Base-by-base conservation (phyloP, 2,113 vertebrate genomes). In the Octodon degus region DNA sequence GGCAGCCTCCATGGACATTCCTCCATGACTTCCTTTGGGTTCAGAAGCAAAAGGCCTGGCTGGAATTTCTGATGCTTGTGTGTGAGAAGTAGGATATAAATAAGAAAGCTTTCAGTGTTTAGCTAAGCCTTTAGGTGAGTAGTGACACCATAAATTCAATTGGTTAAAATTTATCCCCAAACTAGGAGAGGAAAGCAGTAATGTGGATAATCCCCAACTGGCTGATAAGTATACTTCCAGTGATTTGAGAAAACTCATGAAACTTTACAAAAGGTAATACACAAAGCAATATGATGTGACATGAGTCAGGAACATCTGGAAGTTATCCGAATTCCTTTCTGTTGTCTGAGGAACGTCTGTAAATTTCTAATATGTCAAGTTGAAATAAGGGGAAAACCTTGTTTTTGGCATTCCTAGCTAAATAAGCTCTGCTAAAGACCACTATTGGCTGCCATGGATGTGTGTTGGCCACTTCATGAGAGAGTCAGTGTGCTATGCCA, bases 291-390 rank as follows among this genome's bases (percentile, higher is more conserved):
- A 60, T 34, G 67, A 93, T 77, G 58, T 24, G 40, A 12, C 53
- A 25, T 93, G 96, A 96, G 84, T 94, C 92, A 95, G 60, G 68
- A 84, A 63, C 80, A n/a, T 58, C 77, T 97, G 91, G 90, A 93
- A 88, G 53, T 60, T n/a, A 62, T 93, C 77, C 85, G 87, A 53
- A 82, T 74, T 58, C 37, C n/a, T 82, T 27, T 96, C 88, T 88
- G 60, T 40, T 60, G 92, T 47, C 72, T 53, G 86, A 50, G 72
- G 58, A 94, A 95, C 37, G 74, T 70, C 79, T 94, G 47, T 37
- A 97, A 85, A 93, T 82, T 88, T n/a, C 70, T 93, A 88, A 96
- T 95, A 89, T 70, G 30, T 93, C 94, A 65, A 91, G 72, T n/a
- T 17, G 68, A 81, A 72, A 65, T 43, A 40, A 77, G n/a, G 37